phyloP scores from a whole-genome alignment of 2,888 invertebrate genomes.

The Folsomia candida region DNA sequence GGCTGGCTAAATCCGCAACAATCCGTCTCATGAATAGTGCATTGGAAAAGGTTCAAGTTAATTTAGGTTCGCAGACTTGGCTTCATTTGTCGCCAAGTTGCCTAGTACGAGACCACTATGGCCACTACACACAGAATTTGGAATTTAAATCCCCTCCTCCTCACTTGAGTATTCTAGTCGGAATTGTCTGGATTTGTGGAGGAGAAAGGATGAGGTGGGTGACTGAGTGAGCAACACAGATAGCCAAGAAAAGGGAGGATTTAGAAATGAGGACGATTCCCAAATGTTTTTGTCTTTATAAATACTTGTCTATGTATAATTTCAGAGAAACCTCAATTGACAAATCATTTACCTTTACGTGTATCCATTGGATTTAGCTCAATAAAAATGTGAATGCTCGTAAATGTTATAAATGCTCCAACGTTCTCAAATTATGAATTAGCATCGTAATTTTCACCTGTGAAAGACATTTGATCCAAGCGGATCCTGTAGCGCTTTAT shows the following conservation, averaged over 20 bases:
- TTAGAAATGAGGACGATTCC: too few species aligned
- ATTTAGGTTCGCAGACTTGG: neutral
- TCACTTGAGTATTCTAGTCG: constrained; percentile 3
- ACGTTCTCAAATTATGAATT: too few species aligned
- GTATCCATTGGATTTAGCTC: too few species aligned
- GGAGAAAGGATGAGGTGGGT: neutral
- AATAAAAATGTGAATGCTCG: too few species aligned
- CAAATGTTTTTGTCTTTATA: neutral
- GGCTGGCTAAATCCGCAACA: constrained; percentile 8
- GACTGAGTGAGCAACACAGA: neutral
- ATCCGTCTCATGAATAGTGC: constrained; percentile 13
- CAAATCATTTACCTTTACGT: too few species aligned
- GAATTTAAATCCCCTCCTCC: constrained; percentile 1
- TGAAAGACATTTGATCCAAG: too few species aligned
- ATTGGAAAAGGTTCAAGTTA: constrained; percentile 12
- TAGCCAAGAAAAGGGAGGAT: too few species aligned
- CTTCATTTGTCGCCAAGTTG: neutral
- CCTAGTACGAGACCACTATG: neutral
- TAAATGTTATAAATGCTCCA: too few species aligned
- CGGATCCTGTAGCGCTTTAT: too few species aligned
- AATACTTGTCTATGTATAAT: neutral
- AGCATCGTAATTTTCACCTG: too few species aligned
- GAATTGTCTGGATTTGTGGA: neutral
- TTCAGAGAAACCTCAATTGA: neutral
- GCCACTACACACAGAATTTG: neutral